Evolutionary conservation across 2,888 invertebrate genomes (phyloP), one percentile per base, ranked within the genome.

Genomic region (Piscicola geometra): DNA sequence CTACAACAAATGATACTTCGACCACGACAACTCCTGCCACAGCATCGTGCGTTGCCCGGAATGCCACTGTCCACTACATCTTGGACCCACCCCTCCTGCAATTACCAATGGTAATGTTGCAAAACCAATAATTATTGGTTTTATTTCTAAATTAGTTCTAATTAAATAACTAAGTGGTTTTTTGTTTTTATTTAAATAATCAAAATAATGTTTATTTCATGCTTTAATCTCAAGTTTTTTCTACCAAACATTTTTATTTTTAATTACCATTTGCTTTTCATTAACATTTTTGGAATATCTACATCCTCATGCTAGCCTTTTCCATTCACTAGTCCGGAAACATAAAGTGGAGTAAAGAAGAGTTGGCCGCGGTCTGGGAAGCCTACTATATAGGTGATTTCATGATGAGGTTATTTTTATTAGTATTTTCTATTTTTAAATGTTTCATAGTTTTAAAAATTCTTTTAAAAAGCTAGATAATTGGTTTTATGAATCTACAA

Each of bases 331-430:
- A 76, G 77, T 52, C 32, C 2, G 50, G 36, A 1, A 60, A 74
- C 21, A 50, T 76, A 9, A 30, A 35, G 28, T 78, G 76, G 77
- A 50, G 74, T 25, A 56, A 60, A 25, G 56, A 76, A 21, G 70
- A 76, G n/a, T 47, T 56, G 5, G 64, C 74, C 3, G 74, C 68
- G 35, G 75, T 78, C 5, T 69, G 77, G 50, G 76, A 76, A 9
- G 74, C 77, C 9, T 78, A 69, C 71, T 78, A 78, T 47, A 30
- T 75, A 32, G 77, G 77, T 25, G 76, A 78, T 41, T 68, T 78
- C 32, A 72, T 72, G 30, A 33, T 36, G 60, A 56, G 60, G 60
- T 56, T 56, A 25, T 25, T 56, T 18, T 25, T n/a, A 25, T 56
- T 56, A 18, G 60, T 25, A 56, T n/a, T 25, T 56, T 56, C 25